phyloP scores from a whole-genome alignment of 2,797 vertebrate species.

The Halcyon smyrnensis region DNA sequence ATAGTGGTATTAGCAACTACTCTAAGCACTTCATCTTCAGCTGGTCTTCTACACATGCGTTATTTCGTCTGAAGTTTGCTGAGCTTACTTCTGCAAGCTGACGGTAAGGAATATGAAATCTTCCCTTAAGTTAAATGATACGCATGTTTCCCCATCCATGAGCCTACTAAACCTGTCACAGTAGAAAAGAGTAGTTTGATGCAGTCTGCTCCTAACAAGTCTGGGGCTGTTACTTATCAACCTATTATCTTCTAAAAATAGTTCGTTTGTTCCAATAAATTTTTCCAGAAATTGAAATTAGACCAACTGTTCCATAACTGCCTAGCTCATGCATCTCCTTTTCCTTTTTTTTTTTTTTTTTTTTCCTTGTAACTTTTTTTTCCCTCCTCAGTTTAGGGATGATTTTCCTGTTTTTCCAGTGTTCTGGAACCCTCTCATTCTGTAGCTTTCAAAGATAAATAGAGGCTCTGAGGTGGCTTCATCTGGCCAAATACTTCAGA shows the following conservation, averaged over 20 bases:
- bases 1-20: neutral
- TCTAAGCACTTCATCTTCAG: neutral
- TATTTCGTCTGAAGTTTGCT: neutral
- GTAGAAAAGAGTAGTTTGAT: neutral
- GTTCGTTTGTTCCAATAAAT: neutral
- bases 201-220: neutral
- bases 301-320: neutral
- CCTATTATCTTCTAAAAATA: conserved; percentile 32
- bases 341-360: neutral
- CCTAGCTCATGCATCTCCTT: neutral
- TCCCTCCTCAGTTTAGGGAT: neutral
- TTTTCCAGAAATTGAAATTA: conserved; percentile 29
- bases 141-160: neutral
- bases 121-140: neutral
- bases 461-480: neutral
- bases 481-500: neutral
- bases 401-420: neutral
- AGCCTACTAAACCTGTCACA: conserved; percentile 21
- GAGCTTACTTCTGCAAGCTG: neutral
- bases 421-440: neutral
- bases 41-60: neutral
- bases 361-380: no score
- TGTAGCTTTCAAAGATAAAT: neutral
- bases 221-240: conserved; percentile 31
- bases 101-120: neutral